These are phyloP conservation scores for Apogon hyalosoma DNA, from an alignment of 2,797 vertebrate genomes.

Conservation along the genomic window DNA sequence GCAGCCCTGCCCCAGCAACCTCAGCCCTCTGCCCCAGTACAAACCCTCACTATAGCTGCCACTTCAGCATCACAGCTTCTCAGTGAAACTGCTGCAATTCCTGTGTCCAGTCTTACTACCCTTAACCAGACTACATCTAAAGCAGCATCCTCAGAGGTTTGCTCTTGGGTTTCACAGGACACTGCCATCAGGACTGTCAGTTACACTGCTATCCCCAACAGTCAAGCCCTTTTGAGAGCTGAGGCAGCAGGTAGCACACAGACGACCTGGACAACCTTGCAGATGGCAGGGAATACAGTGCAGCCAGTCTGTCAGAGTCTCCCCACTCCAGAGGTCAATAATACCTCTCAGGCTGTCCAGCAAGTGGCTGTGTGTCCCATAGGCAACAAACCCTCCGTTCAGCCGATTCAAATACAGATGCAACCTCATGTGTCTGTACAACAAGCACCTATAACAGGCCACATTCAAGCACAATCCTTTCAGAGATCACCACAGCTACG, in stretches of 20 bases:
- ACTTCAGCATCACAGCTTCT: constrained; percentile 65
- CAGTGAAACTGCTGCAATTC: constrained; percentile 47
- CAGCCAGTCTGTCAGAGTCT: constrained; percentile 89
- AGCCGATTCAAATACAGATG: constrained; percentile 86
- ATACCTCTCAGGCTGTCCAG: constrained; percentile 75
- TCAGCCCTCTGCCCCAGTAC: constrained; percentile 63
- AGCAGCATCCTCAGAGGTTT: constrained; percentile 66
- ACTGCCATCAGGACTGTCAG: constrained; percentile 70
- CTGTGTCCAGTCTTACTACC: constrained; percentile 59
- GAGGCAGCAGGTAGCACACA: constrained; percentile 93
- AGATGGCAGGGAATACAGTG: constrained; percentile 94
- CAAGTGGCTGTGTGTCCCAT: constrained; percentile 81
- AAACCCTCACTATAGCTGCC: constrained; percentile 63
- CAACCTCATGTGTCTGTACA: constrained; percentile 78
- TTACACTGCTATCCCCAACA: constrained; percentile 73
- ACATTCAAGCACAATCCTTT: constrained; percentile 74
- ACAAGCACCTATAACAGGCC: constrained; percentile 74
- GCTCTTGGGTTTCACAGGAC: constrained; percentile 72
- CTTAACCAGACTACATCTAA: constrained; percentile 71
- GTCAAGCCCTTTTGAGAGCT: constrained; percentile 79
- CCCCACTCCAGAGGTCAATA: constrained; percentile 75
- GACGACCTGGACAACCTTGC: constrained; percentile 98
- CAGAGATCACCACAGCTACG: constrained; percentile 72
- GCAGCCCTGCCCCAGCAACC: constrained; percentile 70
- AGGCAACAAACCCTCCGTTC: constrained; percentile 80